Percentiles rank a stretch among this genome's conserved stretches.
Conservation (phyloP, 2,797 vertebrate species). For the Bradypus variegatus region DNA sequence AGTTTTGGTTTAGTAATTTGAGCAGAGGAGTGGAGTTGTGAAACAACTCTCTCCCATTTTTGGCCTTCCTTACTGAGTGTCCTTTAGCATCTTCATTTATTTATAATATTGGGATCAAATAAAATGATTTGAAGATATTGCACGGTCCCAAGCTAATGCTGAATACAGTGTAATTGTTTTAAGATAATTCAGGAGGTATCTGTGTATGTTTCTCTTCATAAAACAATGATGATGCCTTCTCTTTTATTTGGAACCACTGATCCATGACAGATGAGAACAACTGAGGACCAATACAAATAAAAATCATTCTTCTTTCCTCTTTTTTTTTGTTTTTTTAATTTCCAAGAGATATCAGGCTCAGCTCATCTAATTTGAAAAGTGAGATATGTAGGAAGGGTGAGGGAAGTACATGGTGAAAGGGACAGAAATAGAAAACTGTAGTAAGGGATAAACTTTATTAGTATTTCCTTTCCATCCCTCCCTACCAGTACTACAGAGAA, state of each 20-base stretch:
- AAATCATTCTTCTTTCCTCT: neutral
- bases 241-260: neutral
- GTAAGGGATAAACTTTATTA: neutral
- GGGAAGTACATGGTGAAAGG: neutral
- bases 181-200: neutral
- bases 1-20: neutral
- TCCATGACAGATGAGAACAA: neutral
- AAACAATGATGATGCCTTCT: neutral
- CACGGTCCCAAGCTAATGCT: neutral
- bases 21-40: neutral
- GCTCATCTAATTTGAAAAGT: neutral
- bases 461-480: neutral
- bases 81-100: neutral
- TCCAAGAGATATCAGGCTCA: neutral
- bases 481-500: neutral
- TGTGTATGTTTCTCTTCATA: neutral
- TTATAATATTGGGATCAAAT: neutral
- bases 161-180: neutral
- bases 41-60: neutral
- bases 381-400: neutral
- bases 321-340: neutral
- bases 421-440: neutral
- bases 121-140: neutral
- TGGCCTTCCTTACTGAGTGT: neutral
- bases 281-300: neutral